These are phyloP conservation scores for Micropterix aruncella DNA, from an alignment of 2,888 invertebrate species.

Conservation along the genomic window DNA sequence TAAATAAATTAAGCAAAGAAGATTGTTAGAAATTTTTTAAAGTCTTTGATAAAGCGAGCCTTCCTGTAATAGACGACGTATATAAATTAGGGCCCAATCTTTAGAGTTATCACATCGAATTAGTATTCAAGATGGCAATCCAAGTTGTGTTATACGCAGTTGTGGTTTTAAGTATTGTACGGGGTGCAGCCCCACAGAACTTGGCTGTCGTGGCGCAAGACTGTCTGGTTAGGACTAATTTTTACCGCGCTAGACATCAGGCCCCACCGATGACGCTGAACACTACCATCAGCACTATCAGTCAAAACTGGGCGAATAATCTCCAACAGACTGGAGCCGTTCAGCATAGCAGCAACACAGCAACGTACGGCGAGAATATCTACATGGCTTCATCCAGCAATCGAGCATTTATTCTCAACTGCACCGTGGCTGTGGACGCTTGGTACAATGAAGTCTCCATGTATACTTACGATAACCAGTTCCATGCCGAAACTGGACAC, in stretches of 20 bases:
- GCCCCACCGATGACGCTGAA: neutral
- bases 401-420: slow-evolving; percentile 38
- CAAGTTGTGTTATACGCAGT: too few species aligned
- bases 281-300: neutral
- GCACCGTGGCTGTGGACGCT: slow-evolving; percentile 45
- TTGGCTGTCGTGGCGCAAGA: neutral
- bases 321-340: slow-evolving; percentile 40
- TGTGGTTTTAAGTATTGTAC: too few species aligned
- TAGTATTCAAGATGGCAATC: too few species aligned
- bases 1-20: too few species aligned
- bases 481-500: slow-evolving; percentile 45
- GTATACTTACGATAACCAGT: slow-evolving; percentile 38
- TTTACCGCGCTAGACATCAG: neutral
- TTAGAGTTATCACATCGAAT: too few species aligned
- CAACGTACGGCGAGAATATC: slow-evolving; percentile 57
- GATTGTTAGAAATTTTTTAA: too few species aligned
- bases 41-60: too few species aligned
- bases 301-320: slow-evolving; percentile 20
- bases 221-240: neutral
- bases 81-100: too few species aligned
- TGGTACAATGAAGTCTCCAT: slow-evolving; percentile 53
- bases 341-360: slow-evolving; percentile 50
- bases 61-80: too few species aligned
- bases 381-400: slow-evolving; percentile 48
- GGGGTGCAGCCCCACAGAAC: neutral